Conservation (phyloP, 37 sponge, comb jelly and placozoan species). For the Hormiphora californensis region DNA sequence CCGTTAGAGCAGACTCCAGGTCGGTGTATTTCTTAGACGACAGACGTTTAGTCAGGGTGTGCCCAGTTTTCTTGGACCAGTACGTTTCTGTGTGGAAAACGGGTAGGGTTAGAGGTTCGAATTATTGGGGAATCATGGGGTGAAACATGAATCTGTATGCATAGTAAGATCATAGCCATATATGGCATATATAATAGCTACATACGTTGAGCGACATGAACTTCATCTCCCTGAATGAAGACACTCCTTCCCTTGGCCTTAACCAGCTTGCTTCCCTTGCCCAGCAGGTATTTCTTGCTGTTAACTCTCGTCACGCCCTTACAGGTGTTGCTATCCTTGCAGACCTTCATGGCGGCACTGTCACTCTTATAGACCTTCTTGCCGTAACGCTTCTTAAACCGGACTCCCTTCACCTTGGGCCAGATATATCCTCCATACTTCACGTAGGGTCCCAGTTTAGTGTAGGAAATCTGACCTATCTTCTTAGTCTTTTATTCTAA, state of each 20-base stretch:
- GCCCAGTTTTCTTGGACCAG: not conserved
- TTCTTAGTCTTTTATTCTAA: not conserved
- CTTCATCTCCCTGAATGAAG: constrained; percentile 8
- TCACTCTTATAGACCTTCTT: not conserved
- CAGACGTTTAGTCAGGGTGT: not conserved
- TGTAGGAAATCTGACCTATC: not conserved
- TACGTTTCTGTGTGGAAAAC: not conserved
- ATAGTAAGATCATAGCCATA: not conserved
- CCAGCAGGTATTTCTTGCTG: not conserved
- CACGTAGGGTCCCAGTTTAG: not conserved
- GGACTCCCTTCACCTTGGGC: not conserved
- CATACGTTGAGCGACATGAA: not conserved
- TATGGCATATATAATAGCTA: not conserved
- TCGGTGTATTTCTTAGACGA: not conserved
- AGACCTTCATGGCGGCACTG: not conserved
- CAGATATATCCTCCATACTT: not conserved
- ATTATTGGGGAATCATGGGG: too few relatives aligned
- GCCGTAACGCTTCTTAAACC: not conserved
- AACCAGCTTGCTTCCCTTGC: not conserved
- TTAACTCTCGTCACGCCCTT: not conserved
- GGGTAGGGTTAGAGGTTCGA: not conserved
- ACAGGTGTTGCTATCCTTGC: constrained; percentile 4
- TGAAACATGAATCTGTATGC: not conserved
- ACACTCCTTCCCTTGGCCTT: not conserved
- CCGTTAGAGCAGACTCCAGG: not conserved